Evolutionary conservation across 2,888 invertebrate species (phyloP).

Genomic region (Dasysyrphus albostriatus): DNA sequence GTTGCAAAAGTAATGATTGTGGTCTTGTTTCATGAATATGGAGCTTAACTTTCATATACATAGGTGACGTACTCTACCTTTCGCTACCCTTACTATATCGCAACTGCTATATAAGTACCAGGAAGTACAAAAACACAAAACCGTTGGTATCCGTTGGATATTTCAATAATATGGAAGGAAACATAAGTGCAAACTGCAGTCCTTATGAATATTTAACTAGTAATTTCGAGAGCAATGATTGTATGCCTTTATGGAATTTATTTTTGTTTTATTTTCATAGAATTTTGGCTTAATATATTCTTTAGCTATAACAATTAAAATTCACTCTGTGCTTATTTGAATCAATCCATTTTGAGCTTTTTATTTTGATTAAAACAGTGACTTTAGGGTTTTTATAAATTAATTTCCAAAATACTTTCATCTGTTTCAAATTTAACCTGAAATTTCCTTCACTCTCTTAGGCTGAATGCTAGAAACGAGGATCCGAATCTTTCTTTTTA

Average conservation of each 20-base stretch:
- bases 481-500: too few relatives aligned
- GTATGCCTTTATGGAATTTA: conserved; percentile 13
- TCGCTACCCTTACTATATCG: not conserved
- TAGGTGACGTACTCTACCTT: not conserved
- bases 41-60: conserved; percentile 36
- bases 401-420: too few relatives aligned
- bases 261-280: conserved; percentile 13
- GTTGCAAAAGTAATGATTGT: conserved; percentile 70
- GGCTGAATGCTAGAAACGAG: too few relatives aligned
- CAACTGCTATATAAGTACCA: conserved; percentile 32
- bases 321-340: not conserved
- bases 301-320: conserved; percentile 13
- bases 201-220: conserved; percentile 70
- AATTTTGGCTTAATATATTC: conserved; percentile 31
- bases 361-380: not conserved
- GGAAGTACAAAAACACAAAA: conserved; percentile 50
- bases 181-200: conserved; percentile 74
- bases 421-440: too few relatives aligned
- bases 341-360: not conserved
- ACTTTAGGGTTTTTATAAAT: too few relatives aligned
- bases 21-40: conserved; percentile 54
- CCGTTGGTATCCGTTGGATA: conserved; percentile 53
- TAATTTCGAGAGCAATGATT: conserved; percentile 56
- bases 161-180: conserved; percentile 64
- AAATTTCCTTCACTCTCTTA: too few relatives aligned